Conservation (phyloP, 2,888 invertebrate species). For the Dynastes hyllus region DNA sequence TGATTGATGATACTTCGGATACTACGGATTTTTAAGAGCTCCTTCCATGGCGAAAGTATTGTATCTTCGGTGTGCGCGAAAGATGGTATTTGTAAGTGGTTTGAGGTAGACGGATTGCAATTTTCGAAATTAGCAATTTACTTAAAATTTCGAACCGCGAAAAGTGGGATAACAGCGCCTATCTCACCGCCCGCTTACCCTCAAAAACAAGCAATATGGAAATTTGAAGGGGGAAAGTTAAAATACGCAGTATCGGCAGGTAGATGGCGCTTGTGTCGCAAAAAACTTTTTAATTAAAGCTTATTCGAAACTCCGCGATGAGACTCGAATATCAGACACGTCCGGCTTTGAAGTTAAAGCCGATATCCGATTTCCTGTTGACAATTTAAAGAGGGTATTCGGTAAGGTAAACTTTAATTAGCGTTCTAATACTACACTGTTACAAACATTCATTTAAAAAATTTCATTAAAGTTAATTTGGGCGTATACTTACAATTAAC, state of each 20-base stretch:
- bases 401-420: constrained; percentile 12
- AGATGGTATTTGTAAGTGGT: neutral
- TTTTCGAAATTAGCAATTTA: constrained; percentile 37
- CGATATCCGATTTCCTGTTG: constrained; percentile 24
- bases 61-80: neutral
- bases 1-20: too few relatives aligned
- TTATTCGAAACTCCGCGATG: constrained; percentile 10
- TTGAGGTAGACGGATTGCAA: constrained; percentile 17
- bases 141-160: constrained; percentile 28
- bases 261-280: neutral
- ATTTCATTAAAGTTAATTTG: too few relatives aligned
- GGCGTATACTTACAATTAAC: too few relatives aligned
- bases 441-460: too few relatives aligned
- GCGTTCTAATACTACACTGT: neutral
- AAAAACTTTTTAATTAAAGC: constrained; percentile 27
- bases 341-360: constrained; percentile 19
- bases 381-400: constrained; percentile 8
- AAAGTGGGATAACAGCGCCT: constrained; percentile 4
- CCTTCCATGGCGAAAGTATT: too few relatives aligned
- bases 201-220: constrained; percentile 14
- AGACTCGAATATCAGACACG: constrained; percentile 1
- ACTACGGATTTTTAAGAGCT: too few relatives aligned
- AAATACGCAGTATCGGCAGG: constrained; percentile 5
- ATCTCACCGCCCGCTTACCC: neutral
- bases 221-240: constrained; percentile 7